Evolutionary conservation across 2,888 invertebrate species (phyloP), one percentile per base, ranked within the genome.

Genomic region (Entomobrya proxima): DNA sequence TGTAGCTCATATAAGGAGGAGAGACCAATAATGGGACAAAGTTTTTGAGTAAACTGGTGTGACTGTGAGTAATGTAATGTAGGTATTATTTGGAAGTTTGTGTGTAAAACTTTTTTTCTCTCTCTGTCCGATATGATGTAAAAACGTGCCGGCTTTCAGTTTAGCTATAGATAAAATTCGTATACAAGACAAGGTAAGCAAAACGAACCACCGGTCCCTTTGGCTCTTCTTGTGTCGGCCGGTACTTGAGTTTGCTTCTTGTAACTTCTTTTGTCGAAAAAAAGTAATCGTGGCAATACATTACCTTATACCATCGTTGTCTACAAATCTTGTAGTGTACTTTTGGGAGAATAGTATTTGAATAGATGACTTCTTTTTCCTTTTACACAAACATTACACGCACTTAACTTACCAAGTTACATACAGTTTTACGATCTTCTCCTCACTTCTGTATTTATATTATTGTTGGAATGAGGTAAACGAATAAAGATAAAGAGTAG

Each of bases 51-150:
- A 82, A 82, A 76, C 82, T 76, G 67, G 82, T 82, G 82, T 82
- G 82, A 82, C 64, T 82, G 82, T 82, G 76, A 82, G 82, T 82
- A 82, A 82, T 82, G 82, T 76, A 75, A 76, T 82, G 82, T 82
- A 67, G 75, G 76, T 82, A 82, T 82, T 82, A 47, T 67, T 67
- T 82, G 75, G 64, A 67, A 64, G 75, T 64, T 82, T 82, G 82
- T 82, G 76, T 82, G 75, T 76, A 67, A 37, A 82, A 67, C 82
- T 75, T 75, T 82, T 82, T 76, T 82, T 18, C n/a, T 55, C 58
- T 15, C 64, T 64, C 15, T 13, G 50, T 27, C 55, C 37, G 55
- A 47, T 55, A 72, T 50, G 18, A 50, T 64, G 76, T 37, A 79
- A 77, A 74, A 64, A 58, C 64, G 61, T 67, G 82, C 82, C 82